Conservation (phyloP, 2,888 invertebrate species). For the Lobophora halterata region DNA sequence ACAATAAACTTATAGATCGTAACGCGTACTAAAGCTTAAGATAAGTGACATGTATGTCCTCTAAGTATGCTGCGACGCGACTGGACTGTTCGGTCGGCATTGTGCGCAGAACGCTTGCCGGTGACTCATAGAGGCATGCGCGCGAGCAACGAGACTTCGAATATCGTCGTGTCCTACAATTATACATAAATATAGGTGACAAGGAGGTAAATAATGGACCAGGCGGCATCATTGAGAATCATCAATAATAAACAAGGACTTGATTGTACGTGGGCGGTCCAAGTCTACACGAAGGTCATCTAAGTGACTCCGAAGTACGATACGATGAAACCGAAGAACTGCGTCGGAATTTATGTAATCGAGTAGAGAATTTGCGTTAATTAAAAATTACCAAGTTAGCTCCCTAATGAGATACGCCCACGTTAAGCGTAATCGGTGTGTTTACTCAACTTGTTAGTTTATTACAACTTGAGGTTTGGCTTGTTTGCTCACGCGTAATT, state of each 20-base stretch:
- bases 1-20: slow-evolving; percentile 42
- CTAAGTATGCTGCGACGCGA: slow-evolving; percentile 75
- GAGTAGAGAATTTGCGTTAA: no score
- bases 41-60: slow-evolving; percentile 73
- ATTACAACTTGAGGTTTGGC: no score
- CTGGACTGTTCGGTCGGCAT: slow-evolving; percentile 72
- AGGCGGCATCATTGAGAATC: slow-evolving; percentile 43
- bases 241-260: slow-evolving; percentile 67
- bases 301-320: slow-evolving; percentile 13
- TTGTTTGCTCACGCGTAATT: no score
- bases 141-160: slow-evolving; percentile 67
- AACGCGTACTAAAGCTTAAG: slow-evolving; percentile 47
- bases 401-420: no score
- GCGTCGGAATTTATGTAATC: no score
- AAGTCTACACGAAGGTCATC: slow-evolving; percentile 61
- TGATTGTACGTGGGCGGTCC: slow-evolving; percentile 57
- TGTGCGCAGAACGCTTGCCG: slow-evolving; percentile 71
- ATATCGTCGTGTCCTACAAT: slow-evolving; percentile 69
- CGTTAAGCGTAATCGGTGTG: no score
- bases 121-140: slow-evolving; percentile 73
- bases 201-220: slow-evolving; percentile 70
- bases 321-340: not conserved
- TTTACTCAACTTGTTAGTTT: no score
- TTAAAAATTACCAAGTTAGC: no score
- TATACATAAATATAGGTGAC: slow-evolving; percentile 69